Conservation (phyloP, 2,888 invertebrate species). For the Nomada fucata region DNA sequence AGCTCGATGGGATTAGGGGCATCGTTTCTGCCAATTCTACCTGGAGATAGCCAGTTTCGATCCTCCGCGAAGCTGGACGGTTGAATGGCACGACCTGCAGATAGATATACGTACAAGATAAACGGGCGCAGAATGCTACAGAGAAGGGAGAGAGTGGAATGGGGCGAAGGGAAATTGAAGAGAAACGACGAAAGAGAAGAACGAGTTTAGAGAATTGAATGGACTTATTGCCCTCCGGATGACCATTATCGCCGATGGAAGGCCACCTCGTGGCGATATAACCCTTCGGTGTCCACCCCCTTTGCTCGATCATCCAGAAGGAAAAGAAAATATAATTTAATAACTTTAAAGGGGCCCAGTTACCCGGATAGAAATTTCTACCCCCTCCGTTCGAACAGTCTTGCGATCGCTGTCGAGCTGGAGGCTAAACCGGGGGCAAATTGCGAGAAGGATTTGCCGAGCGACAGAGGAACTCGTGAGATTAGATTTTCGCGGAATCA, state of each 20-base stretch:
- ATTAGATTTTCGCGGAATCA: neutral
- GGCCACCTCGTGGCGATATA: constrained; percentile 27
- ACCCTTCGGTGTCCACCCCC: constrained; percentile 2
- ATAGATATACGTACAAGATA: constrained; percentile 60
- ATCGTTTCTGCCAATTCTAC: constrained; percentile 57
- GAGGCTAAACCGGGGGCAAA: neutral
- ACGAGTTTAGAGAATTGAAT: constrained; percentile 63
- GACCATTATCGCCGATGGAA: constrained; percentile 67
- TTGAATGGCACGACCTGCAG: constrained; percentile 16
- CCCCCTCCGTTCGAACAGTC: neutral
- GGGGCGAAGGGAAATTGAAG: neutral
- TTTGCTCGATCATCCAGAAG: constrained; percentile 19
- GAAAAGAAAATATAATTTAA: constrained; percentile 55
- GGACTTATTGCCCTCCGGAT: constrained; percentile 66
- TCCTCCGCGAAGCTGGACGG: constrained; percentile 39
- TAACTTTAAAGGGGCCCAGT: constrained; percentile 27
- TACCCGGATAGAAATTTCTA: neutral
- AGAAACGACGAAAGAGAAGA: constrained; percentile 35
- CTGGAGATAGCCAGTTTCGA: constrained; percentile 56
- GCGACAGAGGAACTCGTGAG: neutral
- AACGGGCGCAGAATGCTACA: constrained; percentile 34
- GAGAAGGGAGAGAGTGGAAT: neutral
- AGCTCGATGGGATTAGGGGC: constrained; percentile 52
- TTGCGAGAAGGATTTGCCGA: neutral
- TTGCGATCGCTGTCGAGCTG: neutral